phyloP scores from a whole-genome alignment of 2,113 vertebrate genomes.

The Tringa solitaria region DNA sequence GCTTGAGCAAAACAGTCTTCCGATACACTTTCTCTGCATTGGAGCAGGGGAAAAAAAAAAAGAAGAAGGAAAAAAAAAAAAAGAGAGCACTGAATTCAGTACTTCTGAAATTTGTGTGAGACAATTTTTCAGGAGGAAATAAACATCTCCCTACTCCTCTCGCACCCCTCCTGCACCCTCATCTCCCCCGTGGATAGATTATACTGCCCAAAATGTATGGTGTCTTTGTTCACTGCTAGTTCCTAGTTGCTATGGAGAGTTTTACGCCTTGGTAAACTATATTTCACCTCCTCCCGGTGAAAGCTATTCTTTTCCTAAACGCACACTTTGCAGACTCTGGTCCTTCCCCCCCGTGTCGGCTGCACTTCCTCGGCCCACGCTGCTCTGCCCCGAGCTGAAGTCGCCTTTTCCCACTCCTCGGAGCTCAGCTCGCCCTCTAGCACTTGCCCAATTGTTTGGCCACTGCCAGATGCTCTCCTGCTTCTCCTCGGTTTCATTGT shows the following conservation, averaged over 20 bases:
- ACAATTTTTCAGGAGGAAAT: neutral
- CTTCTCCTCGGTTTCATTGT: conserved; percentile 17
- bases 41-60: no score
- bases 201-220: neutral
- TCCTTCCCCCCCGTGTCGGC: neutral
- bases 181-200: neutral
- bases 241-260: conserved; percentile 59
- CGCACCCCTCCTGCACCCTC: neutral
- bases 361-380: neutral
- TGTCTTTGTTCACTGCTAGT: conserved; percentile 16
- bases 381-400: neutral
- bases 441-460: conserved; percentile 22
- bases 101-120: neutral
- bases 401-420: neutral
- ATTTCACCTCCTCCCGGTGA: conserved; percentile 41
- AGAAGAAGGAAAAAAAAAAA: neutral
- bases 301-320: neutral
- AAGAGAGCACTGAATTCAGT: neutral
- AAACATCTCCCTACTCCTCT: neutral
- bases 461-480: conserved; percentile 43
- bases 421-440: neutral
- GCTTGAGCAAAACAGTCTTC: neutral
- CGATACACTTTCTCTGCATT: neutral
- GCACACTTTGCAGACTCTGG: neutral
- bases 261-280: conserved; percentile 46